phyloP scores from a whole-genome alignment of 2,113 vertebrate species.

The Pavo muticus region DNA sequence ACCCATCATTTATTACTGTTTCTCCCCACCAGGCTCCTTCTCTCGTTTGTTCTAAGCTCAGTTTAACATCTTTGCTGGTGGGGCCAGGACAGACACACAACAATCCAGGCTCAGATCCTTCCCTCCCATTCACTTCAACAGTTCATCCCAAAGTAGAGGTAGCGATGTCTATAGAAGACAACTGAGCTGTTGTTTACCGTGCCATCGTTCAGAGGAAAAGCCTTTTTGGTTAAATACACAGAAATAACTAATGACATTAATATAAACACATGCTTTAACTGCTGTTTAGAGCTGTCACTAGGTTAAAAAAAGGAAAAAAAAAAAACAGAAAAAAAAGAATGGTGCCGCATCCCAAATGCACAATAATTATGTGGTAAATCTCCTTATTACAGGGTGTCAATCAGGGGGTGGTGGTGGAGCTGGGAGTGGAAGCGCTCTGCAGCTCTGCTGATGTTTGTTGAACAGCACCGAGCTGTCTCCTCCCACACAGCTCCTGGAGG shows the following conservation, averaged over 20 bases:
- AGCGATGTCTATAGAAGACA: neutral
- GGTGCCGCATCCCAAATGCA: conserved; percentile 41
- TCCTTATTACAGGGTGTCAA: conserved; percentile 66
- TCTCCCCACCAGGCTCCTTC: conserved; percentile 23
- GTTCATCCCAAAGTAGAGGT: neutral
- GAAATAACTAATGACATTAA: conserved; percentile 47
- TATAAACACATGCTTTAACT: conserved; percentile 49
- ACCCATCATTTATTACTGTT: conserved; percentile 72
- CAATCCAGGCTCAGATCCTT: neutral
- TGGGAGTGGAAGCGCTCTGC: neutral
- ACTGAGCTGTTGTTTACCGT: conserved; percentile 6
- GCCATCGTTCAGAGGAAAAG: neutral
- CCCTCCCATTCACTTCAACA: neutral
- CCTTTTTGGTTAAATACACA: conserved; percentile 29
- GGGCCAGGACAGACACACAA: neutral
- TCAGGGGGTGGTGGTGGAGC: neutral
- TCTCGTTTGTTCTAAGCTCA: neutral
- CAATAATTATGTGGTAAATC: conserved; percentile 41
- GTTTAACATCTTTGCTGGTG: neutral
- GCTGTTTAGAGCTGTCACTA: conserved; percentile 50
- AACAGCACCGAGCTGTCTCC: neutral
- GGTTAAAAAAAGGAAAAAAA: neutral
- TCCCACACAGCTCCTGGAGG: neutral
- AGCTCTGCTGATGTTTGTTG: conserved; percentile 25
- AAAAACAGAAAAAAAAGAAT: neutral